Conservation (phyloP, 2,113 vertebrate species). For the Mustelus asterias region DNA sequence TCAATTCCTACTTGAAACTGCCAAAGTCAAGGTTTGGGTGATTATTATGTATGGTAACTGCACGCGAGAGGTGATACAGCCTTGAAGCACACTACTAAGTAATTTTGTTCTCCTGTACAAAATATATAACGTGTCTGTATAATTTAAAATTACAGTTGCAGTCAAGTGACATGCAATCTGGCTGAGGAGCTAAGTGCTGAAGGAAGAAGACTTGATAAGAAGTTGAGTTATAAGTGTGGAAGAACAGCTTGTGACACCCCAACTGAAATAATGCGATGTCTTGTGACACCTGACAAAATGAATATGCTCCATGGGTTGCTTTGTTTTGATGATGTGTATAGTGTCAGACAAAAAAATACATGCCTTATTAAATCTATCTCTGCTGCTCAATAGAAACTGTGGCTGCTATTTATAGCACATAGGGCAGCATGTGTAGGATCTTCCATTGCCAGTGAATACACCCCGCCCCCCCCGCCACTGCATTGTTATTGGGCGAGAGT, state of each 20-base stretch:
- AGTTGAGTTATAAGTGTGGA: not conserved
- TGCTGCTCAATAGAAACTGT: not conserved
- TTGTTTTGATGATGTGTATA: not conserved
- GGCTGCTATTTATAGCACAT: not conserved
- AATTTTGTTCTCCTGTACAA: not conserved
- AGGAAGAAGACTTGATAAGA: not conserved
- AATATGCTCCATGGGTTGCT: not conserved
- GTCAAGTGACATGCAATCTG: not conserved
- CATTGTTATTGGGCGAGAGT: not conserved
- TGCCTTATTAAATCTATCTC: not conserved
- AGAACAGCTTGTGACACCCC: not conserved
- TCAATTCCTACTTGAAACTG: not conserved
- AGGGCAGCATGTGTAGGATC: not conserved
- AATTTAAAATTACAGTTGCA: conserved; percentile 2
- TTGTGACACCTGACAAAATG: conserved; percentile 28
- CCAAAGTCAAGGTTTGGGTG: not conserved
- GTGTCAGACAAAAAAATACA: not conserved
- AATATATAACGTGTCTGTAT: not conserved
- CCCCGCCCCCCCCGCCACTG: too few species aligned
- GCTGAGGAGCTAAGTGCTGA: not conserved
- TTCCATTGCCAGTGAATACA: not conserved
- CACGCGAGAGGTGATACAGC: not conserved
- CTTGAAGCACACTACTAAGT: not conserved
- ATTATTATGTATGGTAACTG: not conserved
- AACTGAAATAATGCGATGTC: not conserved